phyloP scores from a whole-genome alignment of 2,797 vertebrate species.

The Cercopithecus mitis region DNA sequence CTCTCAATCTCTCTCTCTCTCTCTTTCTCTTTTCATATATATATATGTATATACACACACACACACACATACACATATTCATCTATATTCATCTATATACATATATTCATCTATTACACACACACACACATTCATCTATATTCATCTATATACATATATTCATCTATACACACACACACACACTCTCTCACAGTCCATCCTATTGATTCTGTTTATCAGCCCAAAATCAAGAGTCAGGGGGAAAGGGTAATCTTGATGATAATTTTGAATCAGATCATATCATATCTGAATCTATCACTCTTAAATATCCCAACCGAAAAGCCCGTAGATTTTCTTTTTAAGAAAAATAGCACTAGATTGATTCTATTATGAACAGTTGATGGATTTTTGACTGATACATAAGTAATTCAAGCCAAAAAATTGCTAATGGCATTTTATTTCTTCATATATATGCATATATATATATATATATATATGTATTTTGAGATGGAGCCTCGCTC shows the following conservation, averaged over 20 bases:
- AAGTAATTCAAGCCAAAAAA: not conserved
- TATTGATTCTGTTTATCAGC: not conserved
- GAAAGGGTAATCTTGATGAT: not conserved
- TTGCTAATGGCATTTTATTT: not conserved
- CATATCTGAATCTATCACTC: not conserved
- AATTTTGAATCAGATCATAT: not conserved
- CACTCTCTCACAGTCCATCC: not conserved
- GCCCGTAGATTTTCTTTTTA: not conserved
- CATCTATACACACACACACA: too few species aligned
- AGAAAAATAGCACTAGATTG: not conserved
- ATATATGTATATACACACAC: too few species aligned
- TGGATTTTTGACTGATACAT: not conserved
- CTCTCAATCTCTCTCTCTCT: not conserved
- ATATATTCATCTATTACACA: not conserved
- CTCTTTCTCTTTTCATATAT: not conserved
- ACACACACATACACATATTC: too few species aligned
- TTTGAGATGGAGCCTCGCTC: not conserved
- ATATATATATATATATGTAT: too few species aligned
- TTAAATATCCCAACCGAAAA: not conserved
- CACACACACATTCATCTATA: too few species aligned
- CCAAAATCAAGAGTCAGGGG: not conserved
- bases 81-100: too few species aligned
- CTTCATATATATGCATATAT: not conserved
- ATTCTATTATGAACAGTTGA: not conserved
- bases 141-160: not conserved